Evolutionary conservation across 2,888 invertebrate species (phyloP).

Genomic region (Trypoxylon attenuatum): DNA sequence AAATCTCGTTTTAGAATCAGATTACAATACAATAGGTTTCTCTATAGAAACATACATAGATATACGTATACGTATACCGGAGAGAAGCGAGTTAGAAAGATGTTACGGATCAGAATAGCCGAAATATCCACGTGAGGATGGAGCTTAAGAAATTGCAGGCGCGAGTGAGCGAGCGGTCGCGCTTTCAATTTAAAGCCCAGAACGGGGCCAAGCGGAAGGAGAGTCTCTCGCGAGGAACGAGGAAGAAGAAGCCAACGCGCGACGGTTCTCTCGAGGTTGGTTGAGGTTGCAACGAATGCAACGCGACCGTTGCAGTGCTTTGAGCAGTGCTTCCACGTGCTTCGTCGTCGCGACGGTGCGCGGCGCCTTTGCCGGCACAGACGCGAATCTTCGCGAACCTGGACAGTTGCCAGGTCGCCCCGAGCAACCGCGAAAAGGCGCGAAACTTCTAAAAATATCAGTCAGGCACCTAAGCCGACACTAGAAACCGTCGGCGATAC

Average conservation of each 20-base stretch:
- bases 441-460: slow-evolving; percentile 54
- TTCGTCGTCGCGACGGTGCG: slow-evolving; percentile 12
- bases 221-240: slow-evolving; percentile 45
- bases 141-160: too few relatives aligned
- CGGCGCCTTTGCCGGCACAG: not conserved
- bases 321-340: slow-evolving; percentile 49
- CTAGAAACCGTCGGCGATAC: slow-evolving; percentile 10
- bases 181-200: slow-evolving; percentile 23
- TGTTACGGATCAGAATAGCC: too few relatives aligned
- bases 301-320: slow-evolving; percentile 9
- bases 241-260: slow-evolving; percentile 47
- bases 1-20: too few relatives aligned
- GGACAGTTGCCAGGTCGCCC: slow-evolving; percentile 46
- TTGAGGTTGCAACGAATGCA: slow-evolving; percentile 32
- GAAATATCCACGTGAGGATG: too few relatives aligned
- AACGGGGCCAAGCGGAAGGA: slow-evolving; percentile 46
- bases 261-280: too few relatives aligned
- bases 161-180: too few relatives aligned
- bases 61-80: too few relatives aligned
- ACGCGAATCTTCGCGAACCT: slow-evolving; percentile 40
- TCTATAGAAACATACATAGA: too few relatives aligned
- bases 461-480: slow-evolving; percentile 30
- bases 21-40: too few relatives aligned
- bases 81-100: too few relatives aligned
- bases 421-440: slow-evolving; percentile 51